Base-by-base conservation (phyloP, 2,888 invertebrate genomes). In the Yponomeuta malinellus region DNA sequence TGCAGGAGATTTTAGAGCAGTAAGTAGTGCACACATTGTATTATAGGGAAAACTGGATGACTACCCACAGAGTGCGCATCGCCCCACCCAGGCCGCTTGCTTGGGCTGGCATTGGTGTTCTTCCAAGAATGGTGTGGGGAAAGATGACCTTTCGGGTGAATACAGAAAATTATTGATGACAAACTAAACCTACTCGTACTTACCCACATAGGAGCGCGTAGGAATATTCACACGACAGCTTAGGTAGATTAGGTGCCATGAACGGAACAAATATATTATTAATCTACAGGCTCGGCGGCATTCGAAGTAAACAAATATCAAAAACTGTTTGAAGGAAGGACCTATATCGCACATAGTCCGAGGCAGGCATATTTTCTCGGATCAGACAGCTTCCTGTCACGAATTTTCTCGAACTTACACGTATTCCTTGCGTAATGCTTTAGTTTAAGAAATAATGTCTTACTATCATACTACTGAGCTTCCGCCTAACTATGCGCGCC, bases 41-140 rank as follows among this genome's bases (percentile, higher is more conserved):
- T 78, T 75, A 81, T 75, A 76, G 77, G 83, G 83, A 84, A 80
- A 83, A 81, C 77, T 77, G 76, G 75, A 78, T 72, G 75, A 69
- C 76, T 86, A 81, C 79, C 82, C 84, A 84, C 81, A 72, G 73
- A 74, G 74, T 72, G 70, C 70, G 63, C 52, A 31, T 82, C 75
- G 85, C 86, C 83, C 89, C 89, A 85, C 87, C 90, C 90, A 83
- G 77, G 73, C 74, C 75, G 73, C 52, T 59, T 74, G 77, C 80
- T 78, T 73, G 77, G 72, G 74, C 76, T 78, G 81, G 86, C 82
- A 89, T 90, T 90, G 90, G 90, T 82, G 81, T 80, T 79, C 74
- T 73, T 75, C 70, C 72, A 73, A 73, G 73, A 75, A 79, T 84
- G 86, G 86, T 83, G 81, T 87, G 85, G 82, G 84, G 75, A 78